Percentiles rank a stretch among this genome's conserved stretches.
Conservation (phyloP, 2,888 invertebrate species). For the Allacma fusca region DNA sequence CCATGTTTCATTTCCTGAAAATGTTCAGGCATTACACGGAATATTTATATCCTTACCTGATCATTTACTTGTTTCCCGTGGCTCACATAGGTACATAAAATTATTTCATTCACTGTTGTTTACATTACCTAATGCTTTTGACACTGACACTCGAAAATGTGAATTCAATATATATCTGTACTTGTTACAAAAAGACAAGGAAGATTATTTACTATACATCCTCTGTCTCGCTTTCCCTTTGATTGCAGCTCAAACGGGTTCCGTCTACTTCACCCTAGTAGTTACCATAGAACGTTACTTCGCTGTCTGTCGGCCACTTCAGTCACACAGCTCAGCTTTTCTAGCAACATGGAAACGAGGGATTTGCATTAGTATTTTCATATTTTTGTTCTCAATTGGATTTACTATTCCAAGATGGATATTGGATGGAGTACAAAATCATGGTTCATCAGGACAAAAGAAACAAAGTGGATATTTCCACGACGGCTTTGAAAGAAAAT, state of each 20-base stretch:
- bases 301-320: slow-evolving; percentile 77
- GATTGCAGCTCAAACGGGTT: slow-evolving; percentile 75
- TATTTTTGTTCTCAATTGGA: slow-evolving; percentile 78
- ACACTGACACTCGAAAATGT: no score
- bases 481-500: slow-evolving; percentile 70
- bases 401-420: slow-evolving; percentile 82
- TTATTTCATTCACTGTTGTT: no score
- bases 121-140: no score
- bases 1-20: slow-evolving; percentile 79
- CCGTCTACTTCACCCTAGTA: slow-evolving; percentile 80
- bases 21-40: slow-evolving; percentile 2
- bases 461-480: slow-evolving; percentile 67
- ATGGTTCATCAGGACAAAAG: no score
- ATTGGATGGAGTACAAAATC: slow-evolving; percentile 64
- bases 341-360: slow-evolving; percentile 78
- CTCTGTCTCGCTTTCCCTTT: no score
- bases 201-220: no score
- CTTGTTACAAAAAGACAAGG: no score
- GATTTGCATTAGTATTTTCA: slow-evolving; percentile 81
- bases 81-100: slow-evolving; percentile 15
- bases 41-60: slow-evolving; percentile 14
- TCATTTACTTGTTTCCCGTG: slow-evolving; percentile 27
- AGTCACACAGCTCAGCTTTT: slow-evolving; percentile 17
- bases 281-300: slow-evolving; percentile 87
- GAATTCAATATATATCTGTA: no score